Conservation (phyloP, 1,140 invertebrate species). For the Luehdorfia chinensis region DNA sequence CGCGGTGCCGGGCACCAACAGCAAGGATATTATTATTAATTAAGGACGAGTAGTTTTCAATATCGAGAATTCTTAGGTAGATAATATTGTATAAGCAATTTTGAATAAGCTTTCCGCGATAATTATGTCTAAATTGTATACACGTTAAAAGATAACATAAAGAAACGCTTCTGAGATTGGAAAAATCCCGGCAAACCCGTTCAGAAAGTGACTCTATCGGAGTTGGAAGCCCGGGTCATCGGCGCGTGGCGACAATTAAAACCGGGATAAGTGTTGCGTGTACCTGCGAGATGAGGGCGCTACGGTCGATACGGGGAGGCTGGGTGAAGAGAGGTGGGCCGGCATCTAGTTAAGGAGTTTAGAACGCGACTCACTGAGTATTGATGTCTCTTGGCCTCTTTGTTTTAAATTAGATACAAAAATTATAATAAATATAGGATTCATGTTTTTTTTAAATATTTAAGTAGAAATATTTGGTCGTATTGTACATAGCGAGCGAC, state of each 20-base stretch:
- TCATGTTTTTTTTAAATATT: no score
- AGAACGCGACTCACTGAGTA: constrained; percentile 58
- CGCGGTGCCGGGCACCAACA: constrained; percentile 1
- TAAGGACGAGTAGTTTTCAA: not conserved
- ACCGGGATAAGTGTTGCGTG: constrained; percentile 72
- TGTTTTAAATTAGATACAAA: constrained; percentile 28
- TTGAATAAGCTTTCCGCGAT: no score
- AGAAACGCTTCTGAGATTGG: no score
- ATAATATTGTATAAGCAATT: no score
- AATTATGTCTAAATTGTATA: no score
- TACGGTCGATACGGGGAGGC: constrained; percentile 60
- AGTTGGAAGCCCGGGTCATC: constrained; percentile 47
- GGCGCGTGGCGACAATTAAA: constrained; percentile 72
- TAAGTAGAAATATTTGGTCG: no score
- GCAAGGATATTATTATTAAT: constrained; percentile 9
- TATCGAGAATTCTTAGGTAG: no score
- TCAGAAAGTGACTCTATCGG: constrained; percentile 28
- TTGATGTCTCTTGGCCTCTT: constrained; percentile 49
- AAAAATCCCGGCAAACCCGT: constrained; percentile 5
- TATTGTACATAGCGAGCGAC: no score
- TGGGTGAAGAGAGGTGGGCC: constrained; percentile 19
- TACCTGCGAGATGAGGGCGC: constrained; percentile 71
- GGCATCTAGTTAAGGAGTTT: constrained; percentile 63
- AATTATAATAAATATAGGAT: constrained; percentile 23
- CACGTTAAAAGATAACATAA: no score